Conservation (phyloP, 1,140 invertebrate genomes). For the Macrocentrus cingulum region DNA sequence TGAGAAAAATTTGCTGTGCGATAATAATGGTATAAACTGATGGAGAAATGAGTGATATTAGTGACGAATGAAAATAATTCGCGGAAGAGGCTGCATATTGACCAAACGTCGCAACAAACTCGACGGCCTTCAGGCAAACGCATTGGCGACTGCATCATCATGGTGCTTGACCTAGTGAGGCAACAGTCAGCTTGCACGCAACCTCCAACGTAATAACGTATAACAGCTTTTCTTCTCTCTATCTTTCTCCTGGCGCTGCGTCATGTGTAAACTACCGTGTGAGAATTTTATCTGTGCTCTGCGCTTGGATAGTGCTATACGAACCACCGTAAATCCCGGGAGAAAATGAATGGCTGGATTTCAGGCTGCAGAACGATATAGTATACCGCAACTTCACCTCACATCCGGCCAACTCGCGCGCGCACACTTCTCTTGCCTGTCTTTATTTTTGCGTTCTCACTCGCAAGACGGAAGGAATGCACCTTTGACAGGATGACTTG, state of each 20-base stretch:
- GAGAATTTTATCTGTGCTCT: conserved; percentile 17
- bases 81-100: neutral
- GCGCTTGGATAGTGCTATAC: neutral
- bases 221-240: conserved; percentile 10
- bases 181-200: conserved; percentile 22
- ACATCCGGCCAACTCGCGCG: conserved; percentile 13
- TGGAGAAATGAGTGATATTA: too few species aligned
- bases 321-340: neutral
- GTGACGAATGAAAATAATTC: neutral
- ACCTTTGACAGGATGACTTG: conserved; percentile 18
- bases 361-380: neutral
- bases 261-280: conserved; percentile 21
- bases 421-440: conserved; percentile 3
- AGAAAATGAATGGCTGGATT: conserved; percentile 16
- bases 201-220: conserved; percentile 23
- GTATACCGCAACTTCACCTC: conserved; percentile 11
- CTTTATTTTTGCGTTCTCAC: neutral
- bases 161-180: conserved; percentile 24
- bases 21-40: too few species aligned
- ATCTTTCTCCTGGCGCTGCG: neutral
- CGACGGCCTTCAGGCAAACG: conserved; percentile 14
- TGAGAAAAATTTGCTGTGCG: too few species aligned
- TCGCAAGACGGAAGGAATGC: neutral
- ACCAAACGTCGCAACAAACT: neutral
- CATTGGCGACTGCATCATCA: conserved; percentile 15